A percentile compares a stretch with the other conserved stretches of the same genome.
These are phyloP conservation scores for Trypoxylon attenuatum DNA, from an alignment of 2,888 invertebrate genomes.

Conservation along the genomic window DNA sequence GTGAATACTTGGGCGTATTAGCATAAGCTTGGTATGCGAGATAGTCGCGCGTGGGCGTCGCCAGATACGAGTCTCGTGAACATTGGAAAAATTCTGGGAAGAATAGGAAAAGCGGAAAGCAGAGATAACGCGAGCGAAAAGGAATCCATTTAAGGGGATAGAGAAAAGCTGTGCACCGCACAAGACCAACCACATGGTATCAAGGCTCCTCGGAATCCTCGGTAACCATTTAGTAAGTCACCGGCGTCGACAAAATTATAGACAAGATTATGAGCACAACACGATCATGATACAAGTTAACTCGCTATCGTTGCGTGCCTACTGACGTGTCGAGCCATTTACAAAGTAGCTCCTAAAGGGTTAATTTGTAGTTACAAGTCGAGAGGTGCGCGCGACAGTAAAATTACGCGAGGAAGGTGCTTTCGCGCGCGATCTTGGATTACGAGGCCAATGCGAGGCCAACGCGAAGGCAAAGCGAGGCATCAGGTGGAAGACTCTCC, in stretches of 20 bases:
- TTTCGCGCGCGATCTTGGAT: slow-evolving; percentile 1
- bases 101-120: slow-evolving; percentile 33
- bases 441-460: background rate
- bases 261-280: too few relatives aligned
- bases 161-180: background rate
- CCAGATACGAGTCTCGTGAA: slow-evolving; percentile 39
- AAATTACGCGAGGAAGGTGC: background rate
- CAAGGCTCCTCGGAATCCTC: too few relatives aligned
- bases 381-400: background rate
- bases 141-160: background rate
- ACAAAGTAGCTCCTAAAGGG: background rate
- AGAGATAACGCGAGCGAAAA: slow-evolving; percentile 1
- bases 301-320: too few relatives aligned
- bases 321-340: background rate
- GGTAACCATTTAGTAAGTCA: too few relatives aligned
- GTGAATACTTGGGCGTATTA: slow-evolving; percentile 48
- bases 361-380: background rate
- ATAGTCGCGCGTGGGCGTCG: slow-evolving; percentile 53
- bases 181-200: background rate
- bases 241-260: too few relatives aligned
- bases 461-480: too few relatives aligned
- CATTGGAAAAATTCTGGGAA: slow-evolving; percentile 42
- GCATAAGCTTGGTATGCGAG: slow-evolving; percentile 57
- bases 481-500: too few relatives aligned
- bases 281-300: too few relatives aligned